Evolutionary conservation across 2,888 invertebrate genomes (phyloP).

Genomic region (Portevinia maculata): DNA sequence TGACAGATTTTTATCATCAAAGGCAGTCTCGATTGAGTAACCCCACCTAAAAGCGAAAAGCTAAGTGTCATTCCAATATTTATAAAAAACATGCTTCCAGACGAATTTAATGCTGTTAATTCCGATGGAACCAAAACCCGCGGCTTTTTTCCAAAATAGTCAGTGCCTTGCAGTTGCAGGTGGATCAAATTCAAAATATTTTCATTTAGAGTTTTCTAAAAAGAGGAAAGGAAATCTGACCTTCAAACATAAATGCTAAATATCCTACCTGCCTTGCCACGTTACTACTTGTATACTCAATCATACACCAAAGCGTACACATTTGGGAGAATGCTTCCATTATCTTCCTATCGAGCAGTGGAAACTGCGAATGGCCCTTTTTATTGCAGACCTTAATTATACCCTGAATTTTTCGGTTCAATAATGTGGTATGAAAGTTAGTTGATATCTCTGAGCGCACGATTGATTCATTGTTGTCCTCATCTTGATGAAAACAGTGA

Average conservation of each 20-base stretch:
- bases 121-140: neutral
- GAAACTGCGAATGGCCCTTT: neutral
- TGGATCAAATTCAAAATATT: slow-evolving; percentile 14
- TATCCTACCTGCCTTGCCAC: slow-evolving; percentile 36
- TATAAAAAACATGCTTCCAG: neutral
- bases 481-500: neutral
- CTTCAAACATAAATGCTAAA: neutral
- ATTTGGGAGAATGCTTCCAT: slow-evolving; percentile 32
- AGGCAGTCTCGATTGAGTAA: neutral
- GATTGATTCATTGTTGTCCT: neutral
- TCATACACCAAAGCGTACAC: slow-evolving; percentile 24
- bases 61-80: neutral
- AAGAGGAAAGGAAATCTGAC: neutral
- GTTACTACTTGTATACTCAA: slow-evolving; percentile 43
- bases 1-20: neutral
- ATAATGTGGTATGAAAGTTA: neutral
- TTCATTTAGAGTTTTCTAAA: slow-evolving; percentile 28
- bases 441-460: neutral
- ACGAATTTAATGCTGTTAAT: slow-evolving; percentile 9
- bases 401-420: slow-evolving; percentile 6
- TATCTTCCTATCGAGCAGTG: slow-evolving; percentile 11
- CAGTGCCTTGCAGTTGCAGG: slow-evolving; percentile 9
- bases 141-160: slow-evolving; percentile 7
- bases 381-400: slow-evolving; percentile 31
- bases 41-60: slow-evolving; percentile 20